phyloP scores from a whole-genome alignment of 2,888 invertebrate species.

The Callosobruchus maculatus region DNA sequence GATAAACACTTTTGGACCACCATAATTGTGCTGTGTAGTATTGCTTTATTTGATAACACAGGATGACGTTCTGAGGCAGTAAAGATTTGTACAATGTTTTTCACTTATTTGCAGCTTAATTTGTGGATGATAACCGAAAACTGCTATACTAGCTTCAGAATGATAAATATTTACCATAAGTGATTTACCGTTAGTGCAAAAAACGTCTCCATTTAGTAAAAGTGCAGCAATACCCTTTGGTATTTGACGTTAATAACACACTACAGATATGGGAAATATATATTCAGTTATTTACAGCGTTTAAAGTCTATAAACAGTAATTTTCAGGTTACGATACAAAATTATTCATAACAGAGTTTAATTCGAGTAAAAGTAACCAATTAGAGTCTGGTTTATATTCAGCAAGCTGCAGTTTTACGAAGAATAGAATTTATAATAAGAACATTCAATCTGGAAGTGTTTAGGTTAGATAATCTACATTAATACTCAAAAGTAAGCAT shows the following conservation, averaged over 20 bases:
- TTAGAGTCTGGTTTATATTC: not conserved
- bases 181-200: no score
- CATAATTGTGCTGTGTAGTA: no score
- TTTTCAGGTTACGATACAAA: not conserved
- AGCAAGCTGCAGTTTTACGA: not conserved
- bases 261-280: not conserved
- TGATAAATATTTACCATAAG: no score
- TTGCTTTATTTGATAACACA: no score
- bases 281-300: not conserved
- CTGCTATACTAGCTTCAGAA: no score
- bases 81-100: no score
- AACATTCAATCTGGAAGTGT: not conserved
- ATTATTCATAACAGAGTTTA: not conserved
- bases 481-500: not conserved
- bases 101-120: no score
- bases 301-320: not conserved
- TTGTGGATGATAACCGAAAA: no score
- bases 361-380: not conserved
- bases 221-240: not conserved
- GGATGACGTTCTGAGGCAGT: no score
- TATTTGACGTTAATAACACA: not conserved
- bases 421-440: not conserved
- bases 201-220: no score
- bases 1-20: no score
- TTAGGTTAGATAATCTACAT: not conserved